phyloP scores from a whole-genome alignment of 2,797 vertebrate species.

The Alca torda region DNA sequence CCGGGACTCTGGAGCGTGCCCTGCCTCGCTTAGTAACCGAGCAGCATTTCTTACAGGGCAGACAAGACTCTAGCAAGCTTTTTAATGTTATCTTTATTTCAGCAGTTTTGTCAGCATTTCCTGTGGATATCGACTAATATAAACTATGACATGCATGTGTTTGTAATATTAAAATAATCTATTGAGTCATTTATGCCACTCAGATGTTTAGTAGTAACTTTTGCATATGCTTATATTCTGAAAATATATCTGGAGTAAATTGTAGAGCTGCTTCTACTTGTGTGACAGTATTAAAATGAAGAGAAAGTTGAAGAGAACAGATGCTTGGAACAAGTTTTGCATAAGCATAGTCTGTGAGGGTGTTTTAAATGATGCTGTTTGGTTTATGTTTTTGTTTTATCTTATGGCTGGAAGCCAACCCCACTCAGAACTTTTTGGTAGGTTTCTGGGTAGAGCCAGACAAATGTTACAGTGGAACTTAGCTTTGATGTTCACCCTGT shows the following conservation, averaged over 20 bases:
- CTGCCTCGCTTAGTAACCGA: not conserved
- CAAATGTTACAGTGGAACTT: not conserved
- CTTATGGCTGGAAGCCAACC: not conserved
- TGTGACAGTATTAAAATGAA: not conserved
- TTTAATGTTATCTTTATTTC: not conserved
- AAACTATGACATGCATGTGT: not conserved
- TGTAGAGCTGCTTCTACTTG: not conserved
- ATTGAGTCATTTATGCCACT: not conserved
- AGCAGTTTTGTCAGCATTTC: not conserved
- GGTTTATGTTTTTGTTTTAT: conserved; percentile 22
- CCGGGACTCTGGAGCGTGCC: not conserved
- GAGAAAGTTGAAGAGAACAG: conserved; percentile 42
- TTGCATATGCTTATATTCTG: not conserved
- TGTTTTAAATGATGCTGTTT: not conserved
- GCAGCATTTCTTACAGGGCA: not conserved
- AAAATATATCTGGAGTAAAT: conserved; percentile 35
- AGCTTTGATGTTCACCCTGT: not conserved
- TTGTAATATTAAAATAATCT: not conserved
- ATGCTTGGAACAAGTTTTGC: conserved; percentile 33
- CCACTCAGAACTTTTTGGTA: not conserved
- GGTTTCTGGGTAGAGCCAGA: not conserved
- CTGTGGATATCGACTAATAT: not conserved
- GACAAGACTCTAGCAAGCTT: not conserved
- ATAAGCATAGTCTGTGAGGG: conserved; percentile 12
- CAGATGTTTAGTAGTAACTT: conserved; percentile 25